These are phyloP conservation scores for Sphyrna mokarran DNA, from an alignment of 2,113 vertebrate genomes.

Conservation along the genomic window DNA sequence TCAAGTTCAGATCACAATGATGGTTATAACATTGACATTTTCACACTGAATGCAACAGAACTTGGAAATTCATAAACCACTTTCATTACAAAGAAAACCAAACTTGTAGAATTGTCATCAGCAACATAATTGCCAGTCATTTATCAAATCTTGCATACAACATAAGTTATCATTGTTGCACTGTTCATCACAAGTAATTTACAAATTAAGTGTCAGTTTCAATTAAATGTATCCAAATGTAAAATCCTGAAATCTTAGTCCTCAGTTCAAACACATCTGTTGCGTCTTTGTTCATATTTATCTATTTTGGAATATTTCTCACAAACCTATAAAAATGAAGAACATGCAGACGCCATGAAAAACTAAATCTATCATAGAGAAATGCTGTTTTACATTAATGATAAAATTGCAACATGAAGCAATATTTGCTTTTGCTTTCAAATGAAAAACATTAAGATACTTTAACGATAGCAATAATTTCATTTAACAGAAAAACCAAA, in stretches of 20 bases:
- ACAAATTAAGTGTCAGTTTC: background rate
- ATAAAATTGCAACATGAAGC: background rate
- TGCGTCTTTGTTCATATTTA: background rate
- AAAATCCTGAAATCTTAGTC: background rate
- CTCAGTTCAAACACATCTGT: background rate
- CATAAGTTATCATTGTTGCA: background rate
- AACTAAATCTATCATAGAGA: background rate
- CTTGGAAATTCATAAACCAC: background rate
- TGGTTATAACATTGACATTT: background rate
- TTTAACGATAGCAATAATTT: background rate
- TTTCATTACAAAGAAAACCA: background rate
- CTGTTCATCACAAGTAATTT: background rate
- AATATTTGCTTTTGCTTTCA: background rate
- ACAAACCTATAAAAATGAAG: background rate
- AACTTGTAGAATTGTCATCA: background rate
- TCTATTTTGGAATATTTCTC: background rate
- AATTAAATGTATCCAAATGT: background rate
- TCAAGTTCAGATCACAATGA: background rate
- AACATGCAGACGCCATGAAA: background rate
- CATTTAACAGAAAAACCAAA: background rate
- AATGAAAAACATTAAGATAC: background rate
- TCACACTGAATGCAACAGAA: background rate
- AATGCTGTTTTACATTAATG: background rate
- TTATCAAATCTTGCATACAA: background rate
- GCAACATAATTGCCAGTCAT: background rate